phyloP scores from a whole-genome alignment of 1,140 invertebrate species.

The Trissolcus basalis region DNA sequence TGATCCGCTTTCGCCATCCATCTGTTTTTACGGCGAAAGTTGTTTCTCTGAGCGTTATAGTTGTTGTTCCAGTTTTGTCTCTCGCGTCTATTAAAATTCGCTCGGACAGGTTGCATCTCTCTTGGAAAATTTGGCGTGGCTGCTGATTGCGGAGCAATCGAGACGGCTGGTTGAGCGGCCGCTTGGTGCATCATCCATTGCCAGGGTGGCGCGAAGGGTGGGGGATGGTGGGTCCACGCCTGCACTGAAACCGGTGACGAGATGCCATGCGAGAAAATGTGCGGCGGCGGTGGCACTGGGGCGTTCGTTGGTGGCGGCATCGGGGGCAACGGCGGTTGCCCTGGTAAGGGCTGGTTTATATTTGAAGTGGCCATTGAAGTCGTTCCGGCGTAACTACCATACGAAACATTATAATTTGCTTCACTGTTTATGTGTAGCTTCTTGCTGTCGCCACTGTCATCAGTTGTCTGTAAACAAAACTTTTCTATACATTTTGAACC shows the following conservation, averaged over 20 bases:
- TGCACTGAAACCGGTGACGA: conserved; percentile 66
- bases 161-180: conserved; percentile 42
- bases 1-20: conserved; percentile 63
- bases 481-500: background rate
- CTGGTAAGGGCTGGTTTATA: conserved; percentile 70
- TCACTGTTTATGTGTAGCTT: conserved; percentile 62
- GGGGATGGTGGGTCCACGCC: conserved; percentile 66
- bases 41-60: conserved; percentile 66
- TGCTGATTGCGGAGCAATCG: conserved; percentile 61
- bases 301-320: conserved; percentile 71
- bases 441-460: conserved; percentile 66
- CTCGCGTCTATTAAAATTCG: conserved; percentile 68
- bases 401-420: conserved; percentile 60
- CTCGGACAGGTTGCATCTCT: conserved; percentile 63
- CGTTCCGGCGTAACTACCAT: conserved; percentile 41
- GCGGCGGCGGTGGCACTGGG: conserved; percentile 69
- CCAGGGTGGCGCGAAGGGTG: conserved; percentile 66
- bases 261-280: conserved; percentile 65
- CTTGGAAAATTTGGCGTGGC: conserved; percentile 62
- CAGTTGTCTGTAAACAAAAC: conserved; percentile 45
- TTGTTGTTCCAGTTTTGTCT: conserved; percentile 69
- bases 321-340: conserved; percentile 73
- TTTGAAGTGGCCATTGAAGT: conserved; percentile 45
- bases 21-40: conserved; percentile 71
- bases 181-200: conserved; percentile 72